Evolutionary conservation across 2,113 vertebrate species (phyloP).

Genomic region (Paralichthys olivaceus): DNA sequence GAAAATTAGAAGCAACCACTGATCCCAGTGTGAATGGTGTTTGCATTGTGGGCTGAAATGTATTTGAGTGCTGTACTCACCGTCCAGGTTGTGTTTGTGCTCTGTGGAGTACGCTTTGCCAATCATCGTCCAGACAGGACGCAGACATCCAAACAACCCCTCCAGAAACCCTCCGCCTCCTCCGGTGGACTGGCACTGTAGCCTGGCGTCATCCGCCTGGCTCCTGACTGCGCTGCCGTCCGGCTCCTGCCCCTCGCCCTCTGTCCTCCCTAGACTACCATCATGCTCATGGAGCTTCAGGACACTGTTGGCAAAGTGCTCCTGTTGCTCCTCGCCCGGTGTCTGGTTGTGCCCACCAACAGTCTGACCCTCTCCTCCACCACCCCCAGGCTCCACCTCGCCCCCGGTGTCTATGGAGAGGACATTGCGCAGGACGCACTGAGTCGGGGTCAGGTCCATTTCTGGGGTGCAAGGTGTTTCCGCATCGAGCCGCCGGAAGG

Average conservation of each 20-base stretch:
- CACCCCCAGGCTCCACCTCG: conserved; percentile 66
- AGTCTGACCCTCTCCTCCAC: conserved; percentile 64
- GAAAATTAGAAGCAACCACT: conserved; percentile 25
- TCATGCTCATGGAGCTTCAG: conserved; percentile 91
- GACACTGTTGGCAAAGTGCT: conserved; percentile 91
- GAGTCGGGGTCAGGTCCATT: conserved; percentile 93
- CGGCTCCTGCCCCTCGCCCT: conserved; percentile 72
- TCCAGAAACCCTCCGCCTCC: conserved; percentile 92
- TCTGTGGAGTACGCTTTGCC: conserved; percentile 95
- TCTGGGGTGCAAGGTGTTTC: conserved; percentile 92
- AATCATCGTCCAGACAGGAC: conserved; percentile 96
- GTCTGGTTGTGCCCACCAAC: conserved; percentile 80
- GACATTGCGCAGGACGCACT: conserved; percentile 94
- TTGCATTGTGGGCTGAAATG: conserved; percentile 4
- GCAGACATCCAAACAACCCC: conserved; percentile 93
- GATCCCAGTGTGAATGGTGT: conserved; percentile 2
- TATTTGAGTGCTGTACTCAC: conserved; percentile 74
- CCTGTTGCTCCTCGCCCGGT: conserved; percentile 87
- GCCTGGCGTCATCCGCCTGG: conserved; percentile 77
- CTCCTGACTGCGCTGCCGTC: conserved; percentile 70
- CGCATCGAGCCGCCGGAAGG: conserved; percentile 87
- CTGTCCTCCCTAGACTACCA: conserved; percentile 71
- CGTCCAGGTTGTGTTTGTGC: conserved; percentile 91
- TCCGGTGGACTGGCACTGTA: conserved; percentile 89
- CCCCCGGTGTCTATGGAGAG: conserved; percentile 87